Evolutionary conservation across 2,888 invertebrate genomes (phyloP), one percentile per base, ranked within the genome.

Genomic region (Folsomia manolachei): DNA sequence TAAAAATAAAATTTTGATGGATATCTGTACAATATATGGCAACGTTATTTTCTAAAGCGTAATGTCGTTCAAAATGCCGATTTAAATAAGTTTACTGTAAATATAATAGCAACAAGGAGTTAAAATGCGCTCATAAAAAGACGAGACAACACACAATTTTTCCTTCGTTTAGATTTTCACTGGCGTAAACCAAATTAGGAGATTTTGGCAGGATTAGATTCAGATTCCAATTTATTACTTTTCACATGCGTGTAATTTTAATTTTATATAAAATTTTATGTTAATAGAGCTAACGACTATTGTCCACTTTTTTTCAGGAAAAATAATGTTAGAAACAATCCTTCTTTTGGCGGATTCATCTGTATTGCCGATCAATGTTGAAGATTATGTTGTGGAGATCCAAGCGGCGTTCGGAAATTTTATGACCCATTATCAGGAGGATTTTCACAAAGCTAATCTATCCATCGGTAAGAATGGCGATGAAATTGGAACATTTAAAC

Each of bases 381-480:
- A 80, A 72, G 80, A 80, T 73, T 80, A 80, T 69, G 80, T 80
- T 27, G 75, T 78, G 63, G 79, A 80, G 73, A 79, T 80, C 71
- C 80, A 80, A 68, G 77, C 74, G 67, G 78, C 78, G 27, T 80
- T 80, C 71, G 78, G 75, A 56, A 78, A 68, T 71, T 80, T 80
- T 71, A 77, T 80, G 77, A 68, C 70, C 61, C 77, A 80, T 74
- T 80, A 79, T 74, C 77, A 77, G 63, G 75, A 79, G 73, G 79
- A 80, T 74, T 77, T 80, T 63, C 79, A 78, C 75, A 76, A 70
- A 75, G 79, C 78, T 72, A 79, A 80, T 76, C 72, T 80, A 78
- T 79, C 79, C 63, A 80, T 79, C 53, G 80, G 80, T 80, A 67
- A 60, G n/a, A n/a, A n/a, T n/a, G n/a, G n/a, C n/a, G n/a, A 71